These are phyloP conservation scores for Alviniconcha strummeri DNA, from an alignment of 2,888 invertebrate species.

Conservation along the genomic window DNA sequence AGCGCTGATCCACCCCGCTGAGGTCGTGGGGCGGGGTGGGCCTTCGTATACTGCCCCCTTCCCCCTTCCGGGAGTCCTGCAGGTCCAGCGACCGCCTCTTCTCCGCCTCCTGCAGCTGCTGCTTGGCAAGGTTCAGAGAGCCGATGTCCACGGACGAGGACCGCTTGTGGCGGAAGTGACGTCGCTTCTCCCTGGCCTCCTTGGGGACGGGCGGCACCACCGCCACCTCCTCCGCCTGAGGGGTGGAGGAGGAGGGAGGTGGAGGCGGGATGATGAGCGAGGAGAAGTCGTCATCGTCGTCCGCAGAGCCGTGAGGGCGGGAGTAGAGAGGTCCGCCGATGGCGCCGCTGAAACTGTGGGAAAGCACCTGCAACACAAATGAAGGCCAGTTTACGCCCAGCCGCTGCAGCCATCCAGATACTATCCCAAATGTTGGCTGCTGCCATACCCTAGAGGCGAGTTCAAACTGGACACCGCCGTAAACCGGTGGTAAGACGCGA, in stretches of 20 bases:
- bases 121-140: slow-evolving; percentile 38
- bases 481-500: too few species aligned
- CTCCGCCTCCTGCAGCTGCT: slow-evolving; percentile 36
- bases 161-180: slow-evolving; percentile 47
- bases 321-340: background rate
- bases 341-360: slow-evolving; percentile 27
- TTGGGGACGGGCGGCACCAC: slow-evolving; percentile 51
- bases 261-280: slow-evolving; percentile 66
- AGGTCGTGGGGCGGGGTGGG: slow-evolving; percentile 25
- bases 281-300: slow-evolving; percentile 58
- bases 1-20: background rate
- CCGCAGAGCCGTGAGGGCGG: slow-evolving; percentile 4
- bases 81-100: slow-evolving; percentile 39
- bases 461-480: too few species aligned
- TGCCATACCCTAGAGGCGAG: too few species aligned
- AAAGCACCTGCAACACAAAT: background rate
- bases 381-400: too few species aligned
- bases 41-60: slow-evolving; percentile 10
- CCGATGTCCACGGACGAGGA: slow-evolving; percentile 52
- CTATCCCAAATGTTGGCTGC: too few species aligned
- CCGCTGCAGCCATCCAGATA: too few species aligned
- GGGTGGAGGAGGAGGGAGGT: slow-evolving; percentile 50
- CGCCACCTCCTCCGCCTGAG: slow-evolving; percentile 49
- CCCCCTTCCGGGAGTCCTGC: slow-evolving; percentile 18
- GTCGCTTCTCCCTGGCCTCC: slow-evolving; percentile 44